Base-by-base conservation (phyloP, 2,797 vertebrate genomes). In the Picus viridis region DNA sequence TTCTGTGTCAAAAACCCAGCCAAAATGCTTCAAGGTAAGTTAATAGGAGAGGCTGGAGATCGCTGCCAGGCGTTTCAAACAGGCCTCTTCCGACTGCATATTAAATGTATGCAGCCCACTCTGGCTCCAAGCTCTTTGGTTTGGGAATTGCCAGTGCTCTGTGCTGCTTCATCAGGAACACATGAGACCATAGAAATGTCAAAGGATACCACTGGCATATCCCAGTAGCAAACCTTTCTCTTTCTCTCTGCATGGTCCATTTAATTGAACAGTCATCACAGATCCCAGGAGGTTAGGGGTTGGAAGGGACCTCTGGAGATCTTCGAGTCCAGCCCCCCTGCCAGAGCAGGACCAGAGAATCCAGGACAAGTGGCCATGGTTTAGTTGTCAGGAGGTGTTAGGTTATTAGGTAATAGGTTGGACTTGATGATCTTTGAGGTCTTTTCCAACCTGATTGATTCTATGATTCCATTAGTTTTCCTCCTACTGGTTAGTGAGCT, bases 141-240 rank as follows among this genome's bases (percentile, higher is more conserved):
- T 86, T 91, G 96, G 89, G 76, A 88, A 90, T 96, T 97, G 92
- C 94, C 91, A 95, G 91, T 62, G 30, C 81, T 85, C 89, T 92
- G 41, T 88, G 65, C 81, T 94, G 88, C 95, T 96, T 97, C 97
- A 98, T 97, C 92, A 45, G 90, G 97, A 97, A 90, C 97, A 97
- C 89, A 96, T 96, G 96, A 97, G 84, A 86, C 93, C 19, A 78
- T 54, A 81, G 93, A 96, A 95, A 95, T 70, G 74, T 97, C 95
- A 96, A 95, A 97, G 89, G 77, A 94, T 95, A 92, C 72, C 93
- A 87, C 12, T 97, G 97, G 97, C 96, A 73, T 49, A 88, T 17
- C 94, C 94, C 95, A 97, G 96, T 53, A 97, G 94, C 92, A 97
- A 95, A 86, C 91, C 85, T 96, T 95, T 85, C 89, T 95, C 77